phyloP scores from a whole-genome alignment of 2,888 invertebrate genomes.

The Chironomus tentans region DNA sequence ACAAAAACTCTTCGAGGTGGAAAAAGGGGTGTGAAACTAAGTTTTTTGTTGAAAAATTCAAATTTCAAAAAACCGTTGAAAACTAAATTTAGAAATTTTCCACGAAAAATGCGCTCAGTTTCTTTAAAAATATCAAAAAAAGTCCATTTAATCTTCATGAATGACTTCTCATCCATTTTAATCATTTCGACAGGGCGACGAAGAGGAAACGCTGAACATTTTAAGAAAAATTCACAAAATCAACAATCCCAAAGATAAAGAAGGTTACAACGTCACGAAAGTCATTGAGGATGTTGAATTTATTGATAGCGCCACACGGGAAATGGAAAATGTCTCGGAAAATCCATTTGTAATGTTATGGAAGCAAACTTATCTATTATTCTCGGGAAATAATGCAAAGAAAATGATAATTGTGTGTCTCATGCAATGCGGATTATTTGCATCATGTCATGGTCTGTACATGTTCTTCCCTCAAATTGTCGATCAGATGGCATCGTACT shows the following conservation, averaged over 20 bases:
- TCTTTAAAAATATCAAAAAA: too few relatives aligned
- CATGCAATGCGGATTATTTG: slow-evolving; percentile 37
- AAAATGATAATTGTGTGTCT: slow-evolving; percentile 35
- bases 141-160: not conserved
- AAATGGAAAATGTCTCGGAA: not conserved
- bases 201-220: slow-evolving; percentile 27
- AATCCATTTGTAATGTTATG: slow-evolving; percentile 35
- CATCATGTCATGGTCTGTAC: slow-evolving; percentile 37
- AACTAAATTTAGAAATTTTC: too few relatives aligned
- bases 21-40: too few relatives aligned
- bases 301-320: not conserved
- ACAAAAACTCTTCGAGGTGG: too few relatives aligned
- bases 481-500: slow-evolving; percentile 35
- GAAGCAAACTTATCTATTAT: slow-evolving; percentile 38
- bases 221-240: slow-evolving; percentile 2
- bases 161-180: not conserved
- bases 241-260: not conserved
- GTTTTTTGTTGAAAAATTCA: too few relatives aligned
- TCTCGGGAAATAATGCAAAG: slow-evolving; percentile 34
- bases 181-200: slow-evolving; percentile 30
- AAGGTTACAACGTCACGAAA: slow-evolving; percentile 3
- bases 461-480: slow-evolving; percentile 40
- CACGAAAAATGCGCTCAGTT: too few relatives aligned
- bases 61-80: too few relatives aligned
- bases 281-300: slow-evolving; percentile 14